Conservation (phyloP, 1,140 invertebrate species). For the Laupala kohalensis region DNA sequence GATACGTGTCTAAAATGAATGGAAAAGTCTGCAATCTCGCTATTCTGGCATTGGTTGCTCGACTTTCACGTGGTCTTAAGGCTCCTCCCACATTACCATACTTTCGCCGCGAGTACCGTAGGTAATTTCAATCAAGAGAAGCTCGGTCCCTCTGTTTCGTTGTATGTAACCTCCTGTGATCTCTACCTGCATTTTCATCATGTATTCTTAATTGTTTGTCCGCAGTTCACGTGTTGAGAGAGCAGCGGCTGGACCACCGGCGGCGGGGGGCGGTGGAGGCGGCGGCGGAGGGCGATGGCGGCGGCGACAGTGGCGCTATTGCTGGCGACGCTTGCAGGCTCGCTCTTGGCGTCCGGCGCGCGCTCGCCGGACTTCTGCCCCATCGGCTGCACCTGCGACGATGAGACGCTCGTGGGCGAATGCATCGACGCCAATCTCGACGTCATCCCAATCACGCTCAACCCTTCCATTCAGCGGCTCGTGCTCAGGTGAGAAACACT, state of each 20-base stretch:
- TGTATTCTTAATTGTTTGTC: too few species aligned
- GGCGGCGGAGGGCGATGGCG: background rate
- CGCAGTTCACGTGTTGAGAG: background rate
- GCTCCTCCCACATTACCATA: too few species aligned
- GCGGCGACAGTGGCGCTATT: constrained; percentile 19
- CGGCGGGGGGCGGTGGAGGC: background rate
- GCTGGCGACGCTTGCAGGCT: constrained; percentile 24
- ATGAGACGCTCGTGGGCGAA: constrained; percentile 72
- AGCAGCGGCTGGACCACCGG: background rate
- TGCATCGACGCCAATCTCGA: constrained; percentile 74
- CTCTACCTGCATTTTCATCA: too few species aligned
- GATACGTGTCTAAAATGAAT: too few species aligned
- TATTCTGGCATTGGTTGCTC: too few species aligned
- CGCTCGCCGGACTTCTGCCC: constrained; percentile 46
- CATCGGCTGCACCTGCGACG: constrained; percentile 68
- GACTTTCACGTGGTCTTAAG: too few species aligned
- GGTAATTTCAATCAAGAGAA: too few species aligned
- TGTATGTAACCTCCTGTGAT: too few species aligned
- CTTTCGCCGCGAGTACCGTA: too few species aligned
- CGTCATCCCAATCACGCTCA: constrained; percentile 79
- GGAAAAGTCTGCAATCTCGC: too few species aligned
- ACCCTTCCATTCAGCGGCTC: constrained; percentile 72
- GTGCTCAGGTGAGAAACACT: constrained; percentile 43
- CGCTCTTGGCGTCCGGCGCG: constrained; percentile 23
- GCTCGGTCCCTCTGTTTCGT: too few species aligned